A percentile compares a stretch with the other conserved stretches of the same genome.
phyloP scores from a whole-genome alignment of 2,888 invertebrate species.

The Calephelis perditalis region DNA sequence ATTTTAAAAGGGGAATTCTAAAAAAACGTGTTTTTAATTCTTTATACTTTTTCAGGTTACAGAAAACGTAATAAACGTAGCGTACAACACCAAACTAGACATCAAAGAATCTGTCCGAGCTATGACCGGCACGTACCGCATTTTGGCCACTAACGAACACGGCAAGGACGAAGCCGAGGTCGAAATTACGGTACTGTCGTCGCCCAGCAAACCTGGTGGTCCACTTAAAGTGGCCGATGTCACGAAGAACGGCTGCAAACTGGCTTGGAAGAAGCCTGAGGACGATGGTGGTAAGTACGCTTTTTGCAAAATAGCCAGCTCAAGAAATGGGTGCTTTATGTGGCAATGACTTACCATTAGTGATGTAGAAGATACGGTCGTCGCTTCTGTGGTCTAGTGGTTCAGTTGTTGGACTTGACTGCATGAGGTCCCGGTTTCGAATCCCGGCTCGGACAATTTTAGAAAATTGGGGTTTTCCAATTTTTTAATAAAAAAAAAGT shows the following conservation, averaged over 20 bases:
- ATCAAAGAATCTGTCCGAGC: constrained; percentile 88
- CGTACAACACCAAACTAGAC: constrained; percentile 92
- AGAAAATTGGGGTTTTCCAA: too few relatives aligned
- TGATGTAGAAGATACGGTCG: too few relatives aligned
- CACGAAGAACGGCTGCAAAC: constrained; percentile 92
- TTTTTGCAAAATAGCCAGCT: too few relatives aligned
- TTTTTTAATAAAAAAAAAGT: too few relatives aligned
- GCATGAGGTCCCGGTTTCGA: too few relatives aligned
- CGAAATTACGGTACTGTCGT: constrained; percentile 91
- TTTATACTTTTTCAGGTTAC: constrained; percentile 64
- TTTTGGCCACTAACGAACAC: constrained; percentile 93
- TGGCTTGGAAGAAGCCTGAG: constrained; percentile 96
- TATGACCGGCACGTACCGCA: constrained; percentile 94
- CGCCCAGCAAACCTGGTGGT: constrained; percentile 92
- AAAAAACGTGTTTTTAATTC: neutral
- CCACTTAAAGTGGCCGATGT: constrained; percentile 93
- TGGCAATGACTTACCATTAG: too few relatives aligned
- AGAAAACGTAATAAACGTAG: constrained; percentile 88
- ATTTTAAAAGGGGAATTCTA: neutral
- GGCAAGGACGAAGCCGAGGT: constrained; percentile 96
- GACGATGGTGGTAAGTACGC: constrained; percentile 90
- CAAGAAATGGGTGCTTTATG: too few relatives aligned
- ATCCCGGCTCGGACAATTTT: too few relatives aligned
- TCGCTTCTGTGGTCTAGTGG: too few relatives aligned
- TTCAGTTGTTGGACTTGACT: too few relatives aligned